Evolutionary conservation across 2,888 invertebrate species (phyloP), one percentile per base, ranked within the genome.

Genomic region (Erynnis tages): DNA sequence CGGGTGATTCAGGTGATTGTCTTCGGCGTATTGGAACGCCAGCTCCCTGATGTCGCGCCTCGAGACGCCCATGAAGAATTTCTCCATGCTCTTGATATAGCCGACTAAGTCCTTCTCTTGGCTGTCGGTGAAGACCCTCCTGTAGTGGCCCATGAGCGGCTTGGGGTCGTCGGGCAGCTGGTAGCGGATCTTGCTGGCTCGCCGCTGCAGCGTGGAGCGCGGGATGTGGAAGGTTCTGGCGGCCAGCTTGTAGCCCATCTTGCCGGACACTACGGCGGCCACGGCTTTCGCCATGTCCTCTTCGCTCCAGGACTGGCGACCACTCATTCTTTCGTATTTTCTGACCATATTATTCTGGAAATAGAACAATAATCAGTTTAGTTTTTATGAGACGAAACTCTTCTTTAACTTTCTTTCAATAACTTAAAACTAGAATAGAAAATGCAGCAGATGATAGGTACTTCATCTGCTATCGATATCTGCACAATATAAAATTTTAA

Each of bases 311-410:
- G 87, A 82, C 76, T 88, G 89, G 56, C 89, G 83, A 55, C 89
- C 89, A 63, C 87, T 88, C 79, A 88, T 82, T 67, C 89, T 86
- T 68, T 89, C 89, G 82, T 89, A 89, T 74, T 85, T 87, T 61
- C 89, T 79, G 66, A 89, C 89, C 89, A 89, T 89, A 74, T 67
- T 79, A 69, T 61, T 76, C 87, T 88, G 86, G 46, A 82, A 87
- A 56, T 35, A 54, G 54, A 54, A 55, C 46, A 54, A 44, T 4
- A 6, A 45, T 27, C 6, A 21, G 21, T 27, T 8, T 27, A 5
- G 27, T 27, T 4, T 8, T 27, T 27, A 2, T 8, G 5, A 27
- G n/a, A n/a, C n/a, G n/a, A n/a, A n/a, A n/a, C n/a, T n/a, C n/a
- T n/a, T n/a, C n/a, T n/a, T n/a, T n/a, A n/a, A n/a, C n/a, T n/a